These are phyloP conservation scores for Lamellibrachia satsuma DNA, from an alignment of 2,888 invertebrate genomes.

Conservation along the genomic window DNA sequence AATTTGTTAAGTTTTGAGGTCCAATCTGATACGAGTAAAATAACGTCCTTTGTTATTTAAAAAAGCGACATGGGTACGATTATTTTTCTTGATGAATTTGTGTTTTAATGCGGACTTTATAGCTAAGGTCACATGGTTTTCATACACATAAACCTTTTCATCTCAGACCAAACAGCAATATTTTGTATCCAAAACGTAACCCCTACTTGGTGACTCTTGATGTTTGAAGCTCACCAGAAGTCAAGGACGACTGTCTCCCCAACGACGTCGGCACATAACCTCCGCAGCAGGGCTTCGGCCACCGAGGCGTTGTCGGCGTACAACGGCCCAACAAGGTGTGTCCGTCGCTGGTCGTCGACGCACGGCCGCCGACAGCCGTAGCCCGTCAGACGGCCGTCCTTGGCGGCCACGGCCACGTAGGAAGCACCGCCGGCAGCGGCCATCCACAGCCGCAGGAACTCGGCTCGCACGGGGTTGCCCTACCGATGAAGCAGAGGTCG, in stretches of 20 bases:
- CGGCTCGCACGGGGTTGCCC: constrained; percentile 27
- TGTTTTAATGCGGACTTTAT: too few relatives aligned
- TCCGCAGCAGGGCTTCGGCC: constrained; percentile 27
- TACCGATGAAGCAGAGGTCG: constrained; percentile 33
- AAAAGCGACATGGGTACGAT: too few relatives aligned
- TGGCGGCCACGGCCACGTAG: constrained; percentile 29
- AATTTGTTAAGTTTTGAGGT: too few relatives aligned
- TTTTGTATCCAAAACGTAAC: too few relatives aligned
- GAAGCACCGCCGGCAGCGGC: constrained; percentile 26
- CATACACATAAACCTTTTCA: too few relatives aligned
- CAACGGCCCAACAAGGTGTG: constrained; percentile 30
- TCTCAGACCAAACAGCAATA: too few relatives aligned
- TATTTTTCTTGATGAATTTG: too few relatives aligned
- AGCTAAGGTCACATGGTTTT: too few relatives aligned
- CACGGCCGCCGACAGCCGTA: constrained; percentile 26
- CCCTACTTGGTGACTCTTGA: too few relatives aligned
- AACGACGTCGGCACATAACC: constrained; percentile 22
- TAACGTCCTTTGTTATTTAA: too few relatives aligned
- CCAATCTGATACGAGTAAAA: too few relatives aligned
- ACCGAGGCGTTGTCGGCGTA: constrained; percentile 30
- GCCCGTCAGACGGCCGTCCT: constrained; percentile 26
- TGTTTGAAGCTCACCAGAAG: constrained; percentile 31
- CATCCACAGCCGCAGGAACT: constrained; percentile 33
- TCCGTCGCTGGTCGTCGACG: constrained; percentile 17
- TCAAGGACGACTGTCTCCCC: constrained; percentile 27